phyloP scores from a whole-genome alignment of 2,113 vertebrate species.

The Mormyrus lacerda region DNA sequence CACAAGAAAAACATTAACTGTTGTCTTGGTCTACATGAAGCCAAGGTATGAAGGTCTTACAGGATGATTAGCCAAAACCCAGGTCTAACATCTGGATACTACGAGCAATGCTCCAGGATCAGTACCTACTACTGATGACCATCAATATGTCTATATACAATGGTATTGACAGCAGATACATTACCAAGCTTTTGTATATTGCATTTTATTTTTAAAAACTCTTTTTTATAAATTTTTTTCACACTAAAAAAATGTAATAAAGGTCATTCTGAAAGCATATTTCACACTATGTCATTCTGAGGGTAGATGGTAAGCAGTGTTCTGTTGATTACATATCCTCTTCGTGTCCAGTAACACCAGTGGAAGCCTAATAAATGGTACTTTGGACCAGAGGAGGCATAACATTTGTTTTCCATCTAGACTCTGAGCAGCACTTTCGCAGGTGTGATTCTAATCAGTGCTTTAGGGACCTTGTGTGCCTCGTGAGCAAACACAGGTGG shows the following conservation, averaged over 20 bases:
- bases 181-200: not conserved
- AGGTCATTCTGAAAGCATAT: not conserved
- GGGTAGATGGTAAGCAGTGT: not conserved
- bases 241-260: not conserved
- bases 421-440: not conserved
- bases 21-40: not conserved
- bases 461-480: not conserved
- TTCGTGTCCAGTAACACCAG: not conserved
- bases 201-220: not conserved
- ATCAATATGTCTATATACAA: not conserved
- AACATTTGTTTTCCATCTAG: not conserved
- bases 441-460: not conserved
- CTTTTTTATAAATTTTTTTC: not conserved
- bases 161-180: not conserved
- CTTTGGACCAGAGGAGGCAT: not conserved
- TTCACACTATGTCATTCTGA: not conserved
- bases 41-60: not conserved
- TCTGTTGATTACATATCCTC: not conserved
- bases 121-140: not conserved
- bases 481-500: not conserved
- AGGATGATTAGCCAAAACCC: not conserved
- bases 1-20: not conserved
- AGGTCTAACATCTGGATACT: not conserved
- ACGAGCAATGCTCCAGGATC: not conserved
- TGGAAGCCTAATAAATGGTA: not conserved